phyloP scores from a whole-genome alignment of 2,113 vertebrate species.

The Sceloporus undulatus region DNA sequence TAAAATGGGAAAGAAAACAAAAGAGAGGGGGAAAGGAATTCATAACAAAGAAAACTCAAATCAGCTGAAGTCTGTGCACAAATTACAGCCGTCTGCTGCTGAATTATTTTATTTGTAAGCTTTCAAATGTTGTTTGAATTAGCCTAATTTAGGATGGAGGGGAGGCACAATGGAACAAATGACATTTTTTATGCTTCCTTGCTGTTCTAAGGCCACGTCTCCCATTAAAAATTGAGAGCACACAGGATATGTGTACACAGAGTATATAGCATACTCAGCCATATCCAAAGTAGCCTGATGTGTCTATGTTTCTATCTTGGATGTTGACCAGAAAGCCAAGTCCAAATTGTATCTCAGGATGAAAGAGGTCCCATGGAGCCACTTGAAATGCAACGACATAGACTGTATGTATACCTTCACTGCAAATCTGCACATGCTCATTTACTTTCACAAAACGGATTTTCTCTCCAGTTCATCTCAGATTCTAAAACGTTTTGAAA shows the following conservation, averaged over 20 bases:
- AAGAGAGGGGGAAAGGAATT: neutral
- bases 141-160: neutral
- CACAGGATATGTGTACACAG: neutral
- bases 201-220: neutral
- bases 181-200: neutral
- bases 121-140: neutral
- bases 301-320: neutral
- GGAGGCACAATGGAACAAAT: neutral
- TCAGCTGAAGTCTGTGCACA: neutral
- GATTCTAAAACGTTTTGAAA: conserved; percentile 18
- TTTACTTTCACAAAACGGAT: conserved; percentile 28
- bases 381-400: neutral
- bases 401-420: neutral
- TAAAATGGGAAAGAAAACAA: neutral
- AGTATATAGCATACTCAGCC: neutral
- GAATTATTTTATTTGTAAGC: neutral
- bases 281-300: neutral
- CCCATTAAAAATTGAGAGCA: neutral
- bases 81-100: neutral
- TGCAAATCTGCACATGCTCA: neutral
- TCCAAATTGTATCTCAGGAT: neutral
- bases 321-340: neutral
- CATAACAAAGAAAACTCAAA: neutral
- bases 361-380: neutral
- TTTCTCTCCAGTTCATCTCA: conserved; percentile 29